These are phyloP conservation scores for Drosophila villosipedis DNA, from an alignment of 2,888 invertebrate genomes.

Conservation along the genomic window DNA sequence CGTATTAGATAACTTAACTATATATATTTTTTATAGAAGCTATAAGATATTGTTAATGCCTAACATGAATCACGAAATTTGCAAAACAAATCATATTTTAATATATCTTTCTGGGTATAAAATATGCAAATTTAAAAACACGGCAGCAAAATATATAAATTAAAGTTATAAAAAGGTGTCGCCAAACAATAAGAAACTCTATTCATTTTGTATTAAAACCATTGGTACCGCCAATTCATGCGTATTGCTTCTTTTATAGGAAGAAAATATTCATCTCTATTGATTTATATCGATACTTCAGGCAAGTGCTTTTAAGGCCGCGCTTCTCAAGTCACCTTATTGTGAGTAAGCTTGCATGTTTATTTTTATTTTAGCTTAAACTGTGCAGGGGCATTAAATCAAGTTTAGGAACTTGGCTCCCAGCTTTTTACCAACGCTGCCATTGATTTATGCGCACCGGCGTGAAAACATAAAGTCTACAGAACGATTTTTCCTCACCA, in stretches of 20 bases:
- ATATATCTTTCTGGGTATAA: too few relatives aligned
- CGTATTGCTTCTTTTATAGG: neutral
- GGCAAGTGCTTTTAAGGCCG: constrained; percentile 44
- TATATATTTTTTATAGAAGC: too few relatives aligned
- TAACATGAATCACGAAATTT: too few relatives aligned
- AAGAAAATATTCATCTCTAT: neutral
- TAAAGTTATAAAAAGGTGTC: neutral
- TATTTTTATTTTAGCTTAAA: constrained; percentile 25
- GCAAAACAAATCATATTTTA: too few relatives aligned
- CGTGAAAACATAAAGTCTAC: constrained; percentile 52
- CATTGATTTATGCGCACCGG: constrained; percentile 69
- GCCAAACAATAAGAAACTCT: too few relatives aligned
- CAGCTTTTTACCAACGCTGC: constrained; percentile 58
- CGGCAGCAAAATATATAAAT: too few relatives aligned
- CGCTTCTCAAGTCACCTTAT: constrained; percentile 48
- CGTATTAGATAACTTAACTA: too few relatives aligned
- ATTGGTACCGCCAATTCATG: neutral
- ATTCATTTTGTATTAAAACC: too few relatives aligned
- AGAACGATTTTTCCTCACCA: neutral
- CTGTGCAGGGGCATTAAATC: constrained; percentile 66
- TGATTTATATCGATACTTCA: constrained; percentile 33
- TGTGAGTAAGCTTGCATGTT: constrained; percentile 40
- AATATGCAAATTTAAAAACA: too few relatives aligned
- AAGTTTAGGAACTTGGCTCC: constrained; percentile 70
- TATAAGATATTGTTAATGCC: too few relatives aligned